Base-by-base conservation (phyloP, 2,113 vertebrate genomes). In the Pangasianodon hypophthalmus region DNA sequence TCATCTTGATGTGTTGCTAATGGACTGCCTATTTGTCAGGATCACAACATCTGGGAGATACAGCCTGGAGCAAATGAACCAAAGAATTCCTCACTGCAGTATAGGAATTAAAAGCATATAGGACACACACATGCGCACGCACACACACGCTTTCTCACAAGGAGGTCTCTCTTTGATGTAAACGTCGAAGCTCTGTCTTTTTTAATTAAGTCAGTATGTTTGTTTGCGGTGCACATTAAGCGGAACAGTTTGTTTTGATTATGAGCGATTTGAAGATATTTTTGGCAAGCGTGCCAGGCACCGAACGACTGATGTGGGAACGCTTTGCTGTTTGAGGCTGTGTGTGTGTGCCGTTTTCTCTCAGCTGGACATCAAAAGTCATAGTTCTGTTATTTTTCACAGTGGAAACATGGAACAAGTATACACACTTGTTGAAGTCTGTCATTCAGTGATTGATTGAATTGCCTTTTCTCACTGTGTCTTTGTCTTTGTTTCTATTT, bases 21-120 rank as follows among this genome's bases (percentile, higher is more conserved):
- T 91, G 86, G 89, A 86, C 58, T 81, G 84, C 64, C 87, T 85
- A 90, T 90, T 88, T 87, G 77, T 80, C 89, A 79, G 50, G 75
- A 92, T 89, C 84, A 67, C 41, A 87, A 92, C 90, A 90, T 91
- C 92, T 92, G 90, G 73, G 86, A 60, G 88, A 87, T 88, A 71
- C 82, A 88, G 37, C 82, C 89, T 82, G 73, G 73, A 87, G 87
- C 67, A 81, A 89, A 79, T 73, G 86, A 89, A 75, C 60, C 90
- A 52, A 52, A 71, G 81, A 88, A 80, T 87, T 87, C 80, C 52
- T 81, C 71, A n/a, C 60, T 56, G 71, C 84, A 77, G 85, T 79
- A 50, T 62, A 81, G 50, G 60, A 90, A 91, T 88, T 87, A 87
- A 84, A 87, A 64, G 62, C 88, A 86, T 82, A 88, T 75, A 88